Evolutionary conservation across 2,113 vertebrate genomes (phyloP).

Genomic region (Caranx ignobilis): DNA sequence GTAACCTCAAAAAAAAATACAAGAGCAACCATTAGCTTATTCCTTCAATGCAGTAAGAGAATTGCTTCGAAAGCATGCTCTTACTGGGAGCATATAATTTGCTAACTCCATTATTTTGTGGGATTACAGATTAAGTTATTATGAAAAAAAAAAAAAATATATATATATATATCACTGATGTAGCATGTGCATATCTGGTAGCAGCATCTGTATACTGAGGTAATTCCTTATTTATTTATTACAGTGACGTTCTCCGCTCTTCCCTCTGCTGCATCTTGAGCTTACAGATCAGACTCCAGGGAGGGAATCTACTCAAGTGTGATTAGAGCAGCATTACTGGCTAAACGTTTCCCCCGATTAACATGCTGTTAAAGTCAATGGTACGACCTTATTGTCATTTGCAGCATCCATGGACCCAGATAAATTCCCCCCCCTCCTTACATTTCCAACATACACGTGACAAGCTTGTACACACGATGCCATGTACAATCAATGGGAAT

Average conservation of each 20-base stretch:
- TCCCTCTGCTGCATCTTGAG: slow-evolving; percentile 14
- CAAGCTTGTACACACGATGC: not conserved
- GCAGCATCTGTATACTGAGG: not conserved
- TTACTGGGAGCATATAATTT: not conserved
- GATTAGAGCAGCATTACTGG: slow-evolving; percentile 66
- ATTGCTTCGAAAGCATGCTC: no score
- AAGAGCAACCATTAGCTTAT: no score
- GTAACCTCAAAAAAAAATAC: not conserved
- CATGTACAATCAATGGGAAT: not conserved
- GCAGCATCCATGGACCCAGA: slow-evolving; percentile 16
- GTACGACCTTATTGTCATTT: slow-evolving; percentile 30
- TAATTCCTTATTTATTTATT: slow-evolving; percentile 42
- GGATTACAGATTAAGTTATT: not conserved
- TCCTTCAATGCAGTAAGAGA: no score
- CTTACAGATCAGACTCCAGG: slow-evolving; percentile 47
- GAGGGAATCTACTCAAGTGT: slow-evolving; percentile 60
- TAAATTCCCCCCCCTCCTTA: not conserved
- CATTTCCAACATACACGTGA: slow-evolving; percentile 4
- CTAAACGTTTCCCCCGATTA: slow-evolving; percentile 69
- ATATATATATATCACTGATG: not conserved
- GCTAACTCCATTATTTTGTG: slow-evolving; percentile 1
- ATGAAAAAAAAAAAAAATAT: not conserved
- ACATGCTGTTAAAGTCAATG: slow-evolving; percentile 48
- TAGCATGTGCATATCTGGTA: slow-evolving; percentile 12
- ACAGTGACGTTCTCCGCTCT: slow-evolving; percentile 1